Conservation (phyloP, 1,140 invertebrate genomes). For the Tribolium madens region DNA sequence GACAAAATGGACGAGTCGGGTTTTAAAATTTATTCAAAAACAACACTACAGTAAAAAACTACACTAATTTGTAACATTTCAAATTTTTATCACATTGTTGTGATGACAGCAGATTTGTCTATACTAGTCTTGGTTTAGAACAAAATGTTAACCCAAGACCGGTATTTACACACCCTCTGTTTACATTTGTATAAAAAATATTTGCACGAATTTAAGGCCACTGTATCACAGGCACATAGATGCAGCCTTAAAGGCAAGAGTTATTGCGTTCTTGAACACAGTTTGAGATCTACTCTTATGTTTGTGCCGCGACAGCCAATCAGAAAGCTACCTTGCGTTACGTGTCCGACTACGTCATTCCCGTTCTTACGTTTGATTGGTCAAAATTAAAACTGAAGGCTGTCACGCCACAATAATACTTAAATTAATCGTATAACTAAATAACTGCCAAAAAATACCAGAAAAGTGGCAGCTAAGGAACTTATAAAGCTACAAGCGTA, state of each 20-base stretch:
- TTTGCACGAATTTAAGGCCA: slow-evolving; percentile 39
- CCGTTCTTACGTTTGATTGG: too few relatives aligned
- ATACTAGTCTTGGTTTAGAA: too few relatives aligned
- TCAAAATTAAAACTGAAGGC: not conserved
- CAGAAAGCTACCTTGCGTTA: too few relatives aligned
- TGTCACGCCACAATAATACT: slow-evolving; percentile 10
- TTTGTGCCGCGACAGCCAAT: not conserved
- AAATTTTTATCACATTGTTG: slow-evolving; percentile 8
- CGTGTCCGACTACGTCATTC: not conserved
- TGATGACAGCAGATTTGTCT: not conserved
- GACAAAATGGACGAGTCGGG: slow-evolving; percentile 6
- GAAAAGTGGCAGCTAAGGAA: slow-evolving; percentile 41
- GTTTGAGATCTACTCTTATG: slow-evolving; percentile 10
- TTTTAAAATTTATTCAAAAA: slow-evolving; percentile 27
- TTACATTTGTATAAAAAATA: slow-evolving; percentile 13
- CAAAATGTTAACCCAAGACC: too few relatives aligned
- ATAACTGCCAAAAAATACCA: slow-evolving; percentile 1
- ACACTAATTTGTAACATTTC: not conserved
- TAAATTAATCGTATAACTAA: not conserved
- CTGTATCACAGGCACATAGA: slow-evolving; percentile 31
- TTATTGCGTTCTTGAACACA: slow-evolving; percentile 18
- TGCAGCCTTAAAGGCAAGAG: slow-evolving; percentile 28
- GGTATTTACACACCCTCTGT: too few relatives aligned
- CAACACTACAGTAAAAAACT: slow-evolving; percentile 27
- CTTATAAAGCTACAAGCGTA: slow-evolving; percentile 8